A percentile compares a stretch with the other conserved stretches of the same genome.
phyloP scores from a whole-genome alignment of 2,797 vertebrate species.

The Amazonetta brasiliensis region DNA sequence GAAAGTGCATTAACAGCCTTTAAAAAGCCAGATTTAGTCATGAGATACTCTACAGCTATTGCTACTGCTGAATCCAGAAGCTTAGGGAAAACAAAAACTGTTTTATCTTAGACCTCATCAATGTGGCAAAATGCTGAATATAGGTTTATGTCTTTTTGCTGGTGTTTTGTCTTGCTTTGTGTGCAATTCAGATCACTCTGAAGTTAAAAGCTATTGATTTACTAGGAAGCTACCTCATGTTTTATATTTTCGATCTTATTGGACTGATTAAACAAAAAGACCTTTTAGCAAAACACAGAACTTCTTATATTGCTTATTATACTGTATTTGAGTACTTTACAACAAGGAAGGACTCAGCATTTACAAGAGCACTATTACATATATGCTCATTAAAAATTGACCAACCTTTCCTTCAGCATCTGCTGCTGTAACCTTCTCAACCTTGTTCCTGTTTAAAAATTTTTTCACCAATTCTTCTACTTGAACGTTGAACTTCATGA shows the following conservation, averaged over 20 bases:
- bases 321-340: background rate
- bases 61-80: conserved; percentile 6
- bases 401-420: conserved; percentile 93
- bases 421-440: conserved; percentile 90
- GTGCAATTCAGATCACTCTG: background rate
- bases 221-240: background rate
- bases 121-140: conserved; percentile 25
- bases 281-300: background rate
- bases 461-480: conserved; percentile 90
- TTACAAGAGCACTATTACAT: background rate
- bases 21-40: background rate
- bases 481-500: conserved; percentile 96
- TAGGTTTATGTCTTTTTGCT: background rate
- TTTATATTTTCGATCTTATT: background rate
- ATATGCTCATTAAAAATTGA: conserved; percentile 52
- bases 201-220: conserved; percentile 29
- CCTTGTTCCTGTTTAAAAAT: conserved; percentile 91
- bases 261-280: background rate
- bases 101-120: background rate
- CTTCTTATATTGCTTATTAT: background rate
- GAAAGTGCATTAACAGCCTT: background rate
- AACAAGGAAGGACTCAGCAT: background rate
- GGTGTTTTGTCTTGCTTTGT: background rate
- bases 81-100: background rate
- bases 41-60: background rate